Evolutionary conservation across 2,888 invertebrate species (phyloP), one percentile per base, ranked within the genome.

Genomic region (Petrophora chlorosata): DNA sequence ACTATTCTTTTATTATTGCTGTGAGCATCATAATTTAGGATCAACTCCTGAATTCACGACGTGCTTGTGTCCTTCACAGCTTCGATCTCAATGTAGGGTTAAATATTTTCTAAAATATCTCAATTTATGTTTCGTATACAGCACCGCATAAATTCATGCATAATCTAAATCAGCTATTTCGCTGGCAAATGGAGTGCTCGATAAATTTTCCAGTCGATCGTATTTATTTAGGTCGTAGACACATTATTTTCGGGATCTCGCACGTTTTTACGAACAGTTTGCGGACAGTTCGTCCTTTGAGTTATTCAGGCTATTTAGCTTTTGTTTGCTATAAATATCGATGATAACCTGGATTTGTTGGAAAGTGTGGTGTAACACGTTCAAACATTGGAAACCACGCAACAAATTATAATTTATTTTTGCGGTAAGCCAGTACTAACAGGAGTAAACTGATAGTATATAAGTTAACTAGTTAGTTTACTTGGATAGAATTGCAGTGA

Each of bases 131-230:
- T 19, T 7, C 19, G 48, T 39, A 38, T 33, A 36, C 41, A 52
- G 32, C 36, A 26, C 25, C 44, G 51, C 38, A 49, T 54, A 52
- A 49, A 56, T 44, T 56, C 53, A 54, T 56, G 56, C 52, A 59
- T 56, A 59, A 53, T 56, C 52, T 61, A 58, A 57, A 53, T 56
- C 56, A 56, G 56, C 60, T 54, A 56, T 57, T 58, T 50, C 53
- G 46, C 38, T 35, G 29, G 36, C 42, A 32, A 58, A 56, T 58
- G 32, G 50, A 56, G 38, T 45, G 44, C 44, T 12, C 58, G 38
- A 58, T 61, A 61, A 56, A 61, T 61, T 60, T 53, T 28, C 48
- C 39, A 51, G 49, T 53, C 33, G 48, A 28, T 50, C 46, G 48
- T 51, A 56, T 55, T 55, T 57, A 57, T 55, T 51, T 52, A 19